Evolutionary conservation across 2,113 vertebrate species (phyloP), one percentile per base, ranked within the genome.

Genomic region (Arenaria interpres): DNA sequence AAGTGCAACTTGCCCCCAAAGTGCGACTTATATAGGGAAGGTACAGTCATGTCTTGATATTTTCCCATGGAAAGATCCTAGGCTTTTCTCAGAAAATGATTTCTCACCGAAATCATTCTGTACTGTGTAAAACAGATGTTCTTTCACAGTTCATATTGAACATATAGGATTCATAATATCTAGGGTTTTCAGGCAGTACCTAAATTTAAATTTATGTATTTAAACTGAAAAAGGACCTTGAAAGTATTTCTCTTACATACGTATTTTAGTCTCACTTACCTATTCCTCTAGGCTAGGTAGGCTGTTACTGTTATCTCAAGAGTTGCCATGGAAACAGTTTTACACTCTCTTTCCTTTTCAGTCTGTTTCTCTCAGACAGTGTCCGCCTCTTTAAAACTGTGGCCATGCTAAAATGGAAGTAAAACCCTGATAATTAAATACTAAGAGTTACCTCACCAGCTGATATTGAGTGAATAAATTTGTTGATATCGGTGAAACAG

Each of bases 251-350:
- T 97, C 92, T 95, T 90, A 72, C 81, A 74, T 87, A 86, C 14
- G 39, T 94, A 97, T 98, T 97, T 97, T 96, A 96, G 87, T 95
- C 84, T 97, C 90, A 81, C 79, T 96, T 93, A 96, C 95, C 92
- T 97, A 90, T 90, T 83, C 95, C 96, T 97, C 77, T 85, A 90
- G 97, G 94, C 96, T 96, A 93, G 91, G 82, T 96, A 97, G 89
- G 82, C 86, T 80, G 94, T 94, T 96, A 94, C 85, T 89, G 84
- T 97, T 98, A 97, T 85, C 95, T 88, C 84, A 82, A 83, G 90
- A 63, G 97, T 98, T 98, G 86, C 97, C 83, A 98, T 98, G 95
- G 98, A 97, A 98, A 98, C 98, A 59, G 60, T 94, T 96, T 96
- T 95, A 94, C 53, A 46, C 89, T 93, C 41, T 94, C 84, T 68